Evolutionary conservation across 2,888 invertebrate species (phyloP).

Genomic region (Plagiodera versicolora): DNA sequence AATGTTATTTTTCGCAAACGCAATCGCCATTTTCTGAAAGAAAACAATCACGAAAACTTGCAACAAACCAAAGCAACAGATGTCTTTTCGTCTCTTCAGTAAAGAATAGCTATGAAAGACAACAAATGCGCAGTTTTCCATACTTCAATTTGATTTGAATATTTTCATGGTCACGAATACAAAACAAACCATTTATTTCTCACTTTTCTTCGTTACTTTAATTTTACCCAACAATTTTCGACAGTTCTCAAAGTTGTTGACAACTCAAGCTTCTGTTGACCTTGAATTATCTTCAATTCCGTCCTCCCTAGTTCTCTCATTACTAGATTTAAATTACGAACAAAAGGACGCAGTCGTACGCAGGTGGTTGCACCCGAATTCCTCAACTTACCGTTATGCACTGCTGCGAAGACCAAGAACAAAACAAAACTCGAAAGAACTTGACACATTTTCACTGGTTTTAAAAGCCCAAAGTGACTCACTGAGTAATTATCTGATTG

Average conservation of each 20-base stretch:
- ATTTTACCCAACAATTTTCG: not conserved
- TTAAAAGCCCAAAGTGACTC: conserved; percentile 17
- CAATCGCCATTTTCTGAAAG: no score
- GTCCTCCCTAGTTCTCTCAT: not conserved
- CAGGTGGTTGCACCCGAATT: not conserved
- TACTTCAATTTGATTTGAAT: no score
- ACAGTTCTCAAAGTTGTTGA: not conserved
- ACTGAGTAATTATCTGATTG: conserved; percentile 11
- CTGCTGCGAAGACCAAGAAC: conserved; percentile 8
- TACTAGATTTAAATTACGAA: not conserved
- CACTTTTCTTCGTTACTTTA: no score
- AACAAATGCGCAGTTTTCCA: no score
- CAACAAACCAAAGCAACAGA: no score
- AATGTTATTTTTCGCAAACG: no score
- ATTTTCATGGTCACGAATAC: no score
- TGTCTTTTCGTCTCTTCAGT: no score
- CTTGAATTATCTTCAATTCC: not conserved
- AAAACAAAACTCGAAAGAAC: conserved; percentile 12
- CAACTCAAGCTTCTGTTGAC: not conserved
- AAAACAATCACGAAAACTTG: no score
- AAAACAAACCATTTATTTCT: no score
- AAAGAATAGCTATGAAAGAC: no score
- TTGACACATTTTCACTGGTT: conserved; percentile 26
- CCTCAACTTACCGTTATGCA: conserved; percentile 20
- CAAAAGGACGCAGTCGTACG: not conserved